Evolutionary conservation across 2,113 vertebrate species (phyloP), one percentile per base, ranked within the genome.

Genomic region (Oryzias melastigma): DNA sequence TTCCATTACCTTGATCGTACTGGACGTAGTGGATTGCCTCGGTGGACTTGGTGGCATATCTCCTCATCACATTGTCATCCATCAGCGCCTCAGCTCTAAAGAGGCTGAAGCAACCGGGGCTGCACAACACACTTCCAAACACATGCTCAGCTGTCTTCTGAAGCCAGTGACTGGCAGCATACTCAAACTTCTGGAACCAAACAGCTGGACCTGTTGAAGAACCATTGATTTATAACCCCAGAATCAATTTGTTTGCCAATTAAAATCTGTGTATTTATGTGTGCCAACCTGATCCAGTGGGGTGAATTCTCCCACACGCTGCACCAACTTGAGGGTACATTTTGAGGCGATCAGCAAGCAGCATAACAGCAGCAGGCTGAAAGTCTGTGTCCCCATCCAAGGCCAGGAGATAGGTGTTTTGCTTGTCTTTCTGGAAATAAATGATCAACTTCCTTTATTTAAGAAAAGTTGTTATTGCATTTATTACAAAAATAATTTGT

Each of bases 141-240:
- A 90, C 80, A 2, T 92, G 90, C 72, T 92, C 90, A 0, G 90
- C 84, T 7, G 91, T 88, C 77, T 92, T 92, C 76, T 92, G 90
- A 19, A 92, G 73, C 91, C 91, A 92, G 65, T 92, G 91, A 44
- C 87, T 90, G 13, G 91, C 54, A 0, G 89, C 90, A 17, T 92
- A 92, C 54, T 92, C 91, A 77, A 92, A 92, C 73, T 91, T 92
- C 81, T 92, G 91, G 75, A 91, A 92, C 91, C 91, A 92, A 14
- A 92, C 89, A 43, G 83, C 73, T 2, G 91, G 91, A 16, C 91
- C 91, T 92, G 68, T 6, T 10, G 10, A 18, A 5, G 2, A 41
- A 47, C 58, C 0, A 18, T 1, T 52, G 1, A 41, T 3, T 16
- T 44, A 7, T 46, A 14, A 19, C 5, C 2, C 5, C 25, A 27